phyloP scores from a whole-genome alignment of 2,797 vertebrate species.

The Tinamus major region DNA sequence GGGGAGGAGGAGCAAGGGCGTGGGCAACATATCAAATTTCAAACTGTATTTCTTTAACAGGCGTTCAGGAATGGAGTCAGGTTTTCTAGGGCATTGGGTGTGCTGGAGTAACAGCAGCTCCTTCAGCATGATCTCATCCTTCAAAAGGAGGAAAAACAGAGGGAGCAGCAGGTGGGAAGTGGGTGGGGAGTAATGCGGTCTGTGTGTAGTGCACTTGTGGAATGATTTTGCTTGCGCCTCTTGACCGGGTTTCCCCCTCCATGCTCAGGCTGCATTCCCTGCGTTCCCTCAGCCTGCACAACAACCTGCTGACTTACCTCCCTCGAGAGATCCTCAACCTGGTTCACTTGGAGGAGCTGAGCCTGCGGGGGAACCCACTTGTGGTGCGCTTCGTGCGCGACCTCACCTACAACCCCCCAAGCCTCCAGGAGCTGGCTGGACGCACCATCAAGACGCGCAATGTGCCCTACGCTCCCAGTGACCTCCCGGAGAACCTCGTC shows the following conservation, averaged over 20 bases:
- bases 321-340: conserved; percentile 96
- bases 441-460: conserved; percentile 92
- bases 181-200: neutral
- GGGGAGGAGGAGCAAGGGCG: neutral
- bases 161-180: neutral
- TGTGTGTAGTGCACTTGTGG: neutral
- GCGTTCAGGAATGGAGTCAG: neutral
- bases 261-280: conserved; percentile 89
- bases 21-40: fast-evolving
- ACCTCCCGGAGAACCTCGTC: conserved; percentile 89
- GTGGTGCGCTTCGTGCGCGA: conserved; percentile 98
- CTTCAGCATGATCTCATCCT: neutral
- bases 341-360: conserved; percentile 94
- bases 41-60: neutral
- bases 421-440: conserved; percentile 92
- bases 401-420: conserved; percentile 94
- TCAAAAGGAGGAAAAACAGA: neutral
- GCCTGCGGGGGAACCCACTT: conserved; percentile 95
- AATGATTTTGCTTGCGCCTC: neutral
- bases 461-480: conserved; percentile 84
- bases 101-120: neutral
- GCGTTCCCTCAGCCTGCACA: conserved; percentile 96
- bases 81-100: neutral
- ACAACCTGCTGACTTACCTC: conserved; percentile 95
- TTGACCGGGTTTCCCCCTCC: neutral